Evolutionary conservation across 53 echinoderm and acorn worm genomes (phyloP), one percentile per base, ranked within the genome.

Genomic region (Echinarachnius parma): DNA sequence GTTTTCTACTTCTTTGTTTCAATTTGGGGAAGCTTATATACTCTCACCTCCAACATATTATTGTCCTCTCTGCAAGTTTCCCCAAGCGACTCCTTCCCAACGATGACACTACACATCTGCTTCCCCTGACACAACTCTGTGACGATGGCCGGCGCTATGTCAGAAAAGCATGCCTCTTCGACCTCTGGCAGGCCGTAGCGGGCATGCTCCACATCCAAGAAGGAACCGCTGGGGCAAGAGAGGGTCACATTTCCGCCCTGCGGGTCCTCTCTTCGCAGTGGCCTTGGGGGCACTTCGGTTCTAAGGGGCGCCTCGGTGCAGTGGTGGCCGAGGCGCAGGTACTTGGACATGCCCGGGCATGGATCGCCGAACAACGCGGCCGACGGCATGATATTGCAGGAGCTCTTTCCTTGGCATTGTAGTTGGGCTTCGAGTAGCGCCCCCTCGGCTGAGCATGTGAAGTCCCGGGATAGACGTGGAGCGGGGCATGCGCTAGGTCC

Each of bases 271-370:
- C 37, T 37, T 18, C 57, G 14, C 28, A 56, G 39, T 1, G 57
- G 56, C 0, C 25, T 14, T 28, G 34, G 24, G 9, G 74, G 74
- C n/a, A 72, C 55, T 0, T 52, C 46, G 42, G 32, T 26, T 0
- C 15, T 57, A n/a, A 72, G 28, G 16, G 35, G 5, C 16, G 20
- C 13, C 28, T 18, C 46, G 21, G 74, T 56, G 57, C 74, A 72
- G 74, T 72, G 74, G 57, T 72, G 57, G 56, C 36, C 39, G 28
- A 77, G 69, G 23, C 10, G 37, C 3, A 62, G 21, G 21, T 60
- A 70, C 44, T 77, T 77, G 3, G 10, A 14, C 16, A 65, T 42
- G 4, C 21, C 44, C 2, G 33, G 60, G 67, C 83, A 83, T 1
- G 31, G 52, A 18, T 77, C 78, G 3, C 83, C 83, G 34, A 77